Evolutionary conservation across 2,797 vertebrate species (phyloP), one percentile per base, ranked within the genome.

Genomic region (Scomberomorus guttatus): DNA sequence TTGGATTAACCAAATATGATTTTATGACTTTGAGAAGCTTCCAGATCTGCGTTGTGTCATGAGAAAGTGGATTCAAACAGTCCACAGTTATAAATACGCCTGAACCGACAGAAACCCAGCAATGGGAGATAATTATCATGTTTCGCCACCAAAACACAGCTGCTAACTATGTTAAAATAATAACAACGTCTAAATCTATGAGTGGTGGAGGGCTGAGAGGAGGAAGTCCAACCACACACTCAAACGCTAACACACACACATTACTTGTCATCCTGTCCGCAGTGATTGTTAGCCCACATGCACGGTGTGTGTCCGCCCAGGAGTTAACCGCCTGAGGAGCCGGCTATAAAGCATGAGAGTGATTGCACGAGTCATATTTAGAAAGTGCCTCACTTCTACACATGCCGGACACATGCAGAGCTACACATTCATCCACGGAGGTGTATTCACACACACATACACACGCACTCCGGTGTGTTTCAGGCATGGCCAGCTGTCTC

Each of bases 91-190:
- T 90, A 95, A 94, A 94, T 94, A 93, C 81, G 64, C 79, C 85
- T 84, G 80, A 81, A 88, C 91, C 82, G 75, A 90, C 87, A 93
- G 76, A 89, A 89, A 89, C 72, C 84, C 89, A 82, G 79, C 59
- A 71, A 83, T 79, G 80, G 83, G 77, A 90, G 85, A 91, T 91
- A 90, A 93, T 90, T 88, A 86, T 90, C 69, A 77, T 71, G 88
- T 87, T 92, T 82, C 17, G 2, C 83, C 87, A 87, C 83, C 78
- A 90, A 92, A 94, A 91, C 92, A 91, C 92, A 93, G 91, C 89
- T 94, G 92, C 86, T 88, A 92, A 92, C 90, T 92, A 91, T 83
- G 91, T 82, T 90, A 93, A 90, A 92, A 95, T 93, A 95, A 92
- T 91, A 94, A 89, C 88, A 81, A 90, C 70, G 84, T 92, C 92